Base-by-base conservation (phyloP, 2,797 vertebrate species). In the Enteromius anoplus region DNA sequence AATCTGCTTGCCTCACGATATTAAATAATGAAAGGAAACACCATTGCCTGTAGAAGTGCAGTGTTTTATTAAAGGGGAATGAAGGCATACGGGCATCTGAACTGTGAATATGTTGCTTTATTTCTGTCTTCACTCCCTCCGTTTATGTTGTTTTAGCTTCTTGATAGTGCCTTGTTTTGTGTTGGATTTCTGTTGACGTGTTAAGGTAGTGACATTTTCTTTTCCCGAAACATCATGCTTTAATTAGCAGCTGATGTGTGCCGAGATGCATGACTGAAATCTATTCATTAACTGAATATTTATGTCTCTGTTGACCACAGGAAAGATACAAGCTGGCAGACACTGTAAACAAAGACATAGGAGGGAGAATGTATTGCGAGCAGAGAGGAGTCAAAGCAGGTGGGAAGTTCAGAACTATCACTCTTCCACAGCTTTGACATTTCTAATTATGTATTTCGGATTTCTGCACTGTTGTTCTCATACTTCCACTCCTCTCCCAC, bases 21-120 rank as follows among this genome's bases (percentile, higher is more conserved):
- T 89, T 88, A 92, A 91, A 89, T 87, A 91, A 89, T 91, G 89
- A 92, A 91, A 73, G 65, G 12, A 6, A 64, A 47, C 79, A 73
- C 72, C 58, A 80, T 75, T 84, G 86, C 84, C 87, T 86, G 82
- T 76, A 84, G 85, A 79, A 82, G 60, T 12, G 1, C 45, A 75
- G 72, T 88, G 88, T 88, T 91, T 89, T 45, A 91, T 92, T 91
- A 90, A 88, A 90, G 82, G 75, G 80, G 83, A 87, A 82, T 34
- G 21, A 65, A 65, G 49, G 75, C 15, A 5, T 81, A 23, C 53
- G 29, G 77, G 64, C 53, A 78, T 86, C 85, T 84, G 71, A 80
- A 84, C 84, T 80, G 29, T 32, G 17, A 75, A 82, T 21, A 49
- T 70, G 76, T 84, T 81, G 73, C 81, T 81, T 82, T 85, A 81